These are phyloP conservation scores for Discoglossus pictus DNA, from an alignment of 2,797 vertebrate species.

Conservation along the genomic window DNA sequence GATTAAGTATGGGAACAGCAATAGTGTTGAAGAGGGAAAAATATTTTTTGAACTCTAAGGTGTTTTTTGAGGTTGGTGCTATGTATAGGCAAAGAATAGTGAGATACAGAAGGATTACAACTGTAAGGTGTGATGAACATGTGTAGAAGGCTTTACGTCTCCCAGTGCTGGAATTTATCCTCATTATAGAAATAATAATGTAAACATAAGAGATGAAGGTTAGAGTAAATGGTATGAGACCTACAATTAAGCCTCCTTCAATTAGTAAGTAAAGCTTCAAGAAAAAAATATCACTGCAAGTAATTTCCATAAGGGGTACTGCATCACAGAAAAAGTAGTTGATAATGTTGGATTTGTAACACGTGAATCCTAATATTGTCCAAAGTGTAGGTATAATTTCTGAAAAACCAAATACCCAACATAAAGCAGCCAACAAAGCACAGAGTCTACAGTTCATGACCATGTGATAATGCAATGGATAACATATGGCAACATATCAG, in stretches of 20 bases:
- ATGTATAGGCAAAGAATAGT: conserved; percentile 1
- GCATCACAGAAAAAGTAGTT: conserved; percentile 30
- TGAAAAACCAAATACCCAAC: not conserved
- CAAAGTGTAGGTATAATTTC: not conserved
- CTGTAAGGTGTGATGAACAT: conserved; percentile 18
- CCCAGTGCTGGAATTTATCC: conserved; percentile 1
- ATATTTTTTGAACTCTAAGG: conserved; percentile 7
- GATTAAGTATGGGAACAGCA: conserved; percentile 13
- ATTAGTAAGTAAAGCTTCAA: not conserved
- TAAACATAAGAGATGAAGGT: conserved; percentile 17
- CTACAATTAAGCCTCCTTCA: not conserved
- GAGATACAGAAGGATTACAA: conserved; percentile 9
- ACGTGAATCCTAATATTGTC: not conserved
- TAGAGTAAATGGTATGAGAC: not conserved
- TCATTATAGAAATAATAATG: conserved; percentile 6
- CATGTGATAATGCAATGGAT: not conserved
- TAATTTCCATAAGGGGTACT: conserved; percentile 2
- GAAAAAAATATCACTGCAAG: conserved; percentile 9
- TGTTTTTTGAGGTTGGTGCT: not conserved
- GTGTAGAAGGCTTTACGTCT: conserved; percentile 30
- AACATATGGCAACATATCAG: conserved; percentile 19
- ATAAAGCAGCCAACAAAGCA: not conserved
- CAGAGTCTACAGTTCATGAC: conserved; percentile 1
- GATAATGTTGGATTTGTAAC: conserved; percentile 21
- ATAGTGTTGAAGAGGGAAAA: conserved; percentile 14